Percentiles rank a stretch among this genome's conserved stretches.
These are phyloP conservation scores for Misgurnus anguillicaudatus DNA, from an alignment of 2,113 vertebrate species.

Conservation along the genomic window DNA sequence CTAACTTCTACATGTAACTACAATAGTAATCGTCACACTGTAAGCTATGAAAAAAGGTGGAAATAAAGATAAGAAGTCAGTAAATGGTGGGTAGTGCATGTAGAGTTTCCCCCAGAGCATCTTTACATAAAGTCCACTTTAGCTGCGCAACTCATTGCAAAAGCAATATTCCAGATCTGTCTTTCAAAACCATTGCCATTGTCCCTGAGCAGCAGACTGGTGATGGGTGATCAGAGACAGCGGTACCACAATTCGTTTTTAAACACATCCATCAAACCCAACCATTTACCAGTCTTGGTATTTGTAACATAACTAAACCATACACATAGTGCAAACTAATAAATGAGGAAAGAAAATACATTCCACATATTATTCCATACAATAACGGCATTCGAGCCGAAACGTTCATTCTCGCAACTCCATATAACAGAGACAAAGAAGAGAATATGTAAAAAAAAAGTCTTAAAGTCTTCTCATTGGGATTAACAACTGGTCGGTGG, in stretches of 20 bases:
- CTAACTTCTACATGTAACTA: constrained; percentile 69
- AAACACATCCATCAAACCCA: constrained; percentile 45
- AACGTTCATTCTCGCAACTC: constrained; percentile 8
- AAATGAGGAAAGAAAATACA: constrained; percentile 59
- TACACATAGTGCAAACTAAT: constrained; percentile 69
- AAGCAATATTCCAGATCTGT: not conserved
- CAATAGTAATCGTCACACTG: constrained; percentile 66
- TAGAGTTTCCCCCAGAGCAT: constrained; percentile 70
- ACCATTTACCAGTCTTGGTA: constrained; percentile 56
- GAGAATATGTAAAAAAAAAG: not conserved
- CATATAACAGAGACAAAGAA: constrained; percentile 20
- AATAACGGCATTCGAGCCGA: constrained; percentile 35
- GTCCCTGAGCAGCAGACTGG: constrained; percentile 59
- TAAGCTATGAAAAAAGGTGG: constrained; percentile 43
- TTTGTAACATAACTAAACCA: constrained; percentile 56
- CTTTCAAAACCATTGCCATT: not conserved
- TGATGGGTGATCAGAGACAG: constrained; percentile 61
- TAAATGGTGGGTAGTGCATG: constrained; percentile 72
- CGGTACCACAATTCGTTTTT: constrained; percentile 22
- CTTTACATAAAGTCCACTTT: not conserved
- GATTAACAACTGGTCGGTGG: constrained; percentile 14
- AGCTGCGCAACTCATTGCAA: not conserved
- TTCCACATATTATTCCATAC: constrained; percentile 50
- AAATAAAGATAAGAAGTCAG: constrained; percentile 53
- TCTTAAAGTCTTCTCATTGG: constrained; percentile 25